Evolutionary conservation across 2,797 vertebrate genomes (phyloP).

Genomic region (Centropyge bicolor): DNA sequence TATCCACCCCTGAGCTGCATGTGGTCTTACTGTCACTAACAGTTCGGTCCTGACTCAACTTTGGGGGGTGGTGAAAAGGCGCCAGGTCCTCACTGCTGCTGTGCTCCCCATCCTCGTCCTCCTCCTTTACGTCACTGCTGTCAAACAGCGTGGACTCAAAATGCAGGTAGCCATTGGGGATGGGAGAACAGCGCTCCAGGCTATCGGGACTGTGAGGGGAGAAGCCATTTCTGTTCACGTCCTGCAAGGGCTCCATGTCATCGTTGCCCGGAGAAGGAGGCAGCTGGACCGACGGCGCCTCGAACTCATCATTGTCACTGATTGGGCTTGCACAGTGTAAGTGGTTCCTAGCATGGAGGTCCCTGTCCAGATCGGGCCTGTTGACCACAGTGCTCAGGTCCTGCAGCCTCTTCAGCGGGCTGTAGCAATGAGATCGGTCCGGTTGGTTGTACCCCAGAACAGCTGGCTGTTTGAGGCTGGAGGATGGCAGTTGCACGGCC

Average conservation of each 20-base stretch:
- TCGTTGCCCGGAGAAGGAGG: conserved; percentile 74
- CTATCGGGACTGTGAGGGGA: conserved; percentile 81
- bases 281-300: conserved; percentile 74
- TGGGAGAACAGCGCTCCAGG: conserved; percentile 79
- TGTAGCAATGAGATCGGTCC: conserved; percentile 89
- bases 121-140: conserved; percentile 81
- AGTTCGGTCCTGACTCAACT: conserved; percentile 61
- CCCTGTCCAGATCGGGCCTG: conserved; percentile 76
- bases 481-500: conserved; percentile 80
- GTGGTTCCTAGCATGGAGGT: conserved; percentile 70
- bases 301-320: conserved; percentile 75
- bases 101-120: conserved; percentile 56
- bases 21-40: conserved; percentile 55
- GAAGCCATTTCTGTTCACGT: conserved; percentile 80
- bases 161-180: conserved; percentile 85
- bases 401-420: conserved; percentile 91
- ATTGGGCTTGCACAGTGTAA: conserved; percentile 79
- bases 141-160: conserved; percentile 87
- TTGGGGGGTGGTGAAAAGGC: conserved; percentile 68
- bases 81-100: conserved; percentile 62
- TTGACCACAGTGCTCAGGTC: conserved; percentile 90
- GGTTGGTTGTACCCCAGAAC: conserved; percentile 85
- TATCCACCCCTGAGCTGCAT: conserved; percentile 62
- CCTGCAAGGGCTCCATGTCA: conserved; percentile 67
- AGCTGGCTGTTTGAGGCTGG: conserved; percentile 82